Evolutionary conservation across 2,113 vertebrate species (phyloP).

Genomic region (Psittacara wagleri): DNA sequence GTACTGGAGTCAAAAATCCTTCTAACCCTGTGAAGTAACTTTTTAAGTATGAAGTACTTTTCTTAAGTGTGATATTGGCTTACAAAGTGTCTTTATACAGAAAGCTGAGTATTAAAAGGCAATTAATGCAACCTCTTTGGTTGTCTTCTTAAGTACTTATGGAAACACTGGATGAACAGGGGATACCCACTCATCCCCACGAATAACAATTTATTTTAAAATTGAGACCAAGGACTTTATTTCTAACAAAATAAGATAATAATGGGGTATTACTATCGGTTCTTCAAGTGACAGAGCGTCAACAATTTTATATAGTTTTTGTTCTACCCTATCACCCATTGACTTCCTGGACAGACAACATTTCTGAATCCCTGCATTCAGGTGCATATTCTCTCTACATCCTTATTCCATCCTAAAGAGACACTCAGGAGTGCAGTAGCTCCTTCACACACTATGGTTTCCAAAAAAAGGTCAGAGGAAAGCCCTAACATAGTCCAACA

Average conservation of each 20-base stretch:
- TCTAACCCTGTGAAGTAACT: neutral
- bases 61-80: neutral
- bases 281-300: neutral
- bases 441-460: neutral
- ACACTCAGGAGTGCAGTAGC: neutral
- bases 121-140: neutral
- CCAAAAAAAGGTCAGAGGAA: neutral
- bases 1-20: neutral
- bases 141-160: neutral
- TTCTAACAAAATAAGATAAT: neutral
- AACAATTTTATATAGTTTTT: neutral
- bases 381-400: neutral
- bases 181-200: neutral
- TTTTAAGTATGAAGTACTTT: too few relatives aligned
- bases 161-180: neutral
- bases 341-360: neutral
- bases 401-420: neutral
- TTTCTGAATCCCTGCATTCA: neutral
- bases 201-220: neutral
- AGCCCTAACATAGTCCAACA: neutral
- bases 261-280: fast-evolving
- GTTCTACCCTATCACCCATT: neutral
- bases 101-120: neutral
- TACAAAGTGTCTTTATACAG: neutral
- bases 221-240: neutral